Base-by-base conservation (phyloP, 64 coral and sea anemone species). In the Orbicella faveolata region DNA sequence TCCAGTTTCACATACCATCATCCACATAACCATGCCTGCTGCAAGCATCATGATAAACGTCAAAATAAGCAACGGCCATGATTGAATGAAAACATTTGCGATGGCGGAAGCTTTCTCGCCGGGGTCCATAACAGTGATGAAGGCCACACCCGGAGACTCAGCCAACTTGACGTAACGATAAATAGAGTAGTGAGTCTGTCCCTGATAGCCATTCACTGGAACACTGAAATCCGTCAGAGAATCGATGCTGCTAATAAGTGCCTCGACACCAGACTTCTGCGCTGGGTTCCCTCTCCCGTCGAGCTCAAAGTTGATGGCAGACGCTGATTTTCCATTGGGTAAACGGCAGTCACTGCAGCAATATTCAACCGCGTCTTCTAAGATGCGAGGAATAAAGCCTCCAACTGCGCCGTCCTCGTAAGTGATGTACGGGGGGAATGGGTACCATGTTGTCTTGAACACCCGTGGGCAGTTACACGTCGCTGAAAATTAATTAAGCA, bases 111-210 rank as follows among this genome's bases (percentile, higher is more conserved):
- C 33, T 48, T 76, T 78, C 18, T 48, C 36, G 13, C 65, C 0
- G 1, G 6, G 15, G 17, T 89, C 61, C 76, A 78, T 90, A 0
- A 75, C 53, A 20, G 76, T 80, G 19, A 92, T 87, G 15, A 92
- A 88, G 1, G 75, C 83, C 12, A 92, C 81, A 6, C 90, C 90
- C 2, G 90, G 90, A 6, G 90, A 87, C 75, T 76, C 78, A 5
- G 86, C 84, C 21, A 92, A 2, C 61, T 72, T 79, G 0, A 92
- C 83, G 77, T 73, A 88, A 1, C 70, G 72, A 64, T 76, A 88
- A 4, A 76, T 4, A 23, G 72, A 88, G 18, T 88, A 88, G 17
- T 88, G 75, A 1, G 70, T 88, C 37, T 89, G 74, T 13, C 75
- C 83, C 20, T 88, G 7, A 51, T 79, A 92, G 2, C 90, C 90